phyloP scores from a whole-genome alignment of 1,140 invertebrate species.

The Drosophila triauraria region DNA sequence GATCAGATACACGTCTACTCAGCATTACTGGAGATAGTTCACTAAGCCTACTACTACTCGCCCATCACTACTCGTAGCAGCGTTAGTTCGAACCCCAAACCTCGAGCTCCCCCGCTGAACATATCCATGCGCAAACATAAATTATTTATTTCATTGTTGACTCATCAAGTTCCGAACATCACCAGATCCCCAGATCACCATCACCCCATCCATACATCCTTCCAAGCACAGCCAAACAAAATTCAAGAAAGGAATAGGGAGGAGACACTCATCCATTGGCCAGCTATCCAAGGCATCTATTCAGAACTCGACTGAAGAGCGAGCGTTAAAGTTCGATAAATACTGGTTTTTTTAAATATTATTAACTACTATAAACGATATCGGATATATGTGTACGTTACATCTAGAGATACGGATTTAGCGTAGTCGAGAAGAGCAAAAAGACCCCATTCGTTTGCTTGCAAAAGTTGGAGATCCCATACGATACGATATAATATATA shows the following conservation, averaged over 20 bases:
- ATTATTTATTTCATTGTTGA: constrained; percentile 81
- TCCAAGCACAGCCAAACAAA: constrained; percentile 8
- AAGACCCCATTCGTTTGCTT: constrained; percentile 77
- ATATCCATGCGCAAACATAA: constrained; percentile 80
- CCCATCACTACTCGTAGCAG: constrained; percentile 38
- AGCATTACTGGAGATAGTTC: constrained; percentile 64
- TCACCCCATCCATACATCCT: constrained; percentile 9
- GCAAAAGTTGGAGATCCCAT: constrained; percentile 46
- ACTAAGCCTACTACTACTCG: constrained; percentile 55
- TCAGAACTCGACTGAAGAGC: constrained; percentile 76
- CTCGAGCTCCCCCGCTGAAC: constrained; percentile 62
- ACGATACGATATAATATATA: constrained; percentile 22
- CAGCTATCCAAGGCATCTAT: constrained; percentile 61
- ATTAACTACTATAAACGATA: constrained; percentile 67
- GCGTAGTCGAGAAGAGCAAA: constrained; percentile 71
- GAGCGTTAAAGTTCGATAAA: constrained; percentile 82
- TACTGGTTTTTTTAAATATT: constrained; percentile 70
- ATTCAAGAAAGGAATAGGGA: neutral
- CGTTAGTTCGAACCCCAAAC: constrained; percentile 47
- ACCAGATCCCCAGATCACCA: constrained; percentile 17
- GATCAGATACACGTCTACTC: constrained; percentile 63
- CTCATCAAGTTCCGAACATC: constrained; percentile 50
- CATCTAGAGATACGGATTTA: constrained; percentile 62
- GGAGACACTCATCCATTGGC: constrained; percentile 35
- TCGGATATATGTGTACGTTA: constrained; percentile 67